Base-by-base conservation (phyloP, 53 echinoderm and acorn worm species). In the Echinometra lucunter region DNA sequence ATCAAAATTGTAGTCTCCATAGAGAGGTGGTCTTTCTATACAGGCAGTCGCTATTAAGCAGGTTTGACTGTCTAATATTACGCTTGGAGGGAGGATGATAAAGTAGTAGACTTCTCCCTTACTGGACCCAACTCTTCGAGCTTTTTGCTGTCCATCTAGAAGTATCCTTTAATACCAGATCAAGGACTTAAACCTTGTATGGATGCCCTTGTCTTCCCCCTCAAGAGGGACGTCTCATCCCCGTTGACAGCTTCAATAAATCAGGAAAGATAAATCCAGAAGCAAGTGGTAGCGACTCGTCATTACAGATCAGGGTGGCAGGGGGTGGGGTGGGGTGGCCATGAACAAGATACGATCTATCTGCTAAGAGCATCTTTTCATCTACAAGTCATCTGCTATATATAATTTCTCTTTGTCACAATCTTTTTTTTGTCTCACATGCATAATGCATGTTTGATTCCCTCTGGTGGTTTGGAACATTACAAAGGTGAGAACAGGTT, bases 181-280 rank as follows among this genome's bases (percentile, higher is more conserved):
- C 4, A 60, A 60, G 72, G 35, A 30, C 32, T 32, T 13, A 72
- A 28, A 12, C 63, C 25, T 35, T 72, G 11, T 72, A 72, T 35
- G 72, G 32, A 72, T 32, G 72, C 72, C 32, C 72, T 35, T 35
- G 0, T 34, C 4, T 13, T 72, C 13, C 78, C 78, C 23, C 78
- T 78, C 23, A 23, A 78, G 78, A 42, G 78, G 78, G 72, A 44
- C 11, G 44, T 47, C 83, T 83, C 25, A 55, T 53, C 88, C 17
- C 6, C 34, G 88, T 34, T 88, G 88, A 88, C 88, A 88, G 88
- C 88, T 28, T 88, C 88, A 49, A 32, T 88, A 55, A 88, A 88
- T 88, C 88, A 88, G 34, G 88, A 53, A 56, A 56, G 88, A 49
- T 56, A 88, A 56, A 28, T 88, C 34, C 35, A 49, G 34, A 49